phyloP scores from a whole-genome alignment of 2,888 invertebrate genomes.

The Orthonevra nobilis region DNA sequence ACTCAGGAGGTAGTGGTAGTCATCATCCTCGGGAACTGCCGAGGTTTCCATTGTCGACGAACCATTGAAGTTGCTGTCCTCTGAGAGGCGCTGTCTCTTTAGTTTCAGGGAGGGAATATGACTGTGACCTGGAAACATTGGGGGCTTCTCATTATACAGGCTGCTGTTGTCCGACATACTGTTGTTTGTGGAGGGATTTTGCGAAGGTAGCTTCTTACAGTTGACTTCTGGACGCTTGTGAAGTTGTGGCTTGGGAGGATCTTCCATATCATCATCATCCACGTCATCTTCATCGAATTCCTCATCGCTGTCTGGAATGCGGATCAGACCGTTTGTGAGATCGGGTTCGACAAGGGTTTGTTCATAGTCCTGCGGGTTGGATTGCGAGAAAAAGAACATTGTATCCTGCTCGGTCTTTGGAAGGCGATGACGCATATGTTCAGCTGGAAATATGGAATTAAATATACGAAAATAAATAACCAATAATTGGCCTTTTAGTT shows the following conservation, averaged over 20 bases:
- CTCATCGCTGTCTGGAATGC: slow-evolving; percentile 78
- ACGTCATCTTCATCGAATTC: slow-evolving; percentile 78
- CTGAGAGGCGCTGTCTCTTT: slow-evolving; percentile 77
- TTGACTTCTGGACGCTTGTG: slow-evolving; percentile 34
- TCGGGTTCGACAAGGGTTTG: slow-evolving; percentile 79
- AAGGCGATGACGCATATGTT: slow-evolving; percentile 79
- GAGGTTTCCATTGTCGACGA: slow-evolving; percentile 78
- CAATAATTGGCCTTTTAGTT: too few species aligned
- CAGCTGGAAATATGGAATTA: slow-evolving; percentile 73
- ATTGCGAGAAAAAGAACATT: slow-evolving; percentile 75
- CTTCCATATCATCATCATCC: slow-evolving; percentile 73
- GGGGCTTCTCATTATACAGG: slow-evolving; percentile 70
- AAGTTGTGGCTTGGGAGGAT: slow-evolving; percentile 33
- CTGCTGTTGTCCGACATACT: slow-evolving; percentile 43
- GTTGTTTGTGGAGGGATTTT: slow-evolving; percentile 47
- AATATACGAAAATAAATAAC: too few species aligned
- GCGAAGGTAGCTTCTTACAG: slow-evolving; percentile 41
- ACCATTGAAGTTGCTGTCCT: slow-evolving; percentile 79
- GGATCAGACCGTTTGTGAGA: slow-evolving; percentile 78
- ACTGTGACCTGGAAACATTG: slow-evolving; percentile 70
- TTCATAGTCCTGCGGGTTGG: slow-evolving; percentile 74
- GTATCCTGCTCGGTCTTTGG: slow-evolving; percentile 78
- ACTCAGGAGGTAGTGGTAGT: slow-evolving; percentile 79
- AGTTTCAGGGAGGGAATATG: slow-evolving; percentile 78
- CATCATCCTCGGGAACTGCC: slow-evolving; percentile 78